phyloP scores from a whole-genome alignment of 2,113 vertebrate genomes.

The Nyctibius bracteatus region DNA sequence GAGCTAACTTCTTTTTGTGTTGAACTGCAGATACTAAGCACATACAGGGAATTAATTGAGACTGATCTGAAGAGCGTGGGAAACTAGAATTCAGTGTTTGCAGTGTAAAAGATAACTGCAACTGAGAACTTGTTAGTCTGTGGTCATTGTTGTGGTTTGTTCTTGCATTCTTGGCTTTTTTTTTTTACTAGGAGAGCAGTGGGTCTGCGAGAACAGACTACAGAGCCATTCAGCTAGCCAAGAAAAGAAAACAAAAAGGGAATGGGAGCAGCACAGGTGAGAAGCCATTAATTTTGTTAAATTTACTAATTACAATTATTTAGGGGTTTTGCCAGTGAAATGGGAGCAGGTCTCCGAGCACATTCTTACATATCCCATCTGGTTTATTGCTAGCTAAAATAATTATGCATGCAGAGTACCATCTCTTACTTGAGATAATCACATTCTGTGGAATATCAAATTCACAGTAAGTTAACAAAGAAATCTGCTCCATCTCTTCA shows the following conservation, averaged over 20 bases:
- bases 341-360: not conserved
- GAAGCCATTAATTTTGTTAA: not conserved
- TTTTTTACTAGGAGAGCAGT: slow-evolving; percentile 81
- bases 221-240: slow-evolving; percentile 92
- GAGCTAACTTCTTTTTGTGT: not conserved
- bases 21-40: not conserved
- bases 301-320: not conserved
- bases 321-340: not conserved
- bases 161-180: slow-evolving; percentile 2
- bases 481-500: not conserved
- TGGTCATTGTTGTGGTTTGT: not conserved
- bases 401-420: not conserved
- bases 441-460: not conserved
- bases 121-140: not conserved
- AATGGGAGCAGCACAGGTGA: slow-evolving; percentile 77
- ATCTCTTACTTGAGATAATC: not conserved
- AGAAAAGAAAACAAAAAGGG: slow-evolving; percentile 88
- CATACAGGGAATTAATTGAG: not conserved
- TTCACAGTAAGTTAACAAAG: not conserved
- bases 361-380: not conserved
- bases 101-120: not conserved
- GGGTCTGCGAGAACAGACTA: slow-evolving; percentile 96
- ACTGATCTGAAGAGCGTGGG: not conserved
- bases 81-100: not conserved
- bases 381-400: not conserved